phyloP scores from a whole-genome alignment of 2,113 vertebrate species.

The Gymnobelideus leadbeateri region DNA sequence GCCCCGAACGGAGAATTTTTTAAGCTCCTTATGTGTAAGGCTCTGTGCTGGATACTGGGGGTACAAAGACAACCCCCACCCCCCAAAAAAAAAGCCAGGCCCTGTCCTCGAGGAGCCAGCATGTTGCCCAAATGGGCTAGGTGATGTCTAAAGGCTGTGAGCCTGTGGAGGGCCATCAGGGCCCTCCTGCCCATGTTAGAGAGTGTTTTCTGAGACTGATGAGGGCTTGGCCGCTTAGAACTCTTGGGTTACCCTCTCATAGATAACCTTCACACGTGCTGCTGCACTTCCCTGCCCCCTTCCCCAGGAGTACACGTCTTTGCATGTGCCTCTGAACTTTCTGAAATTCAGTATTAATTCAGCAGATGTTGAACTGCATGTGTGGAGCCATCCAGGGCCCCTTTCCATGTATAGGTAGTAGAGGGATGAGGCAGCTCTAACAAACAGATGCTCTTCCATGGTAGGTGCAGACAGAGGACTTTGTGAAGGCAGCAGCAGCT shows the following conservation, averaged over 20 bases:
- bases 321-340: not conserved
- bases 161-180: too few species aligned
- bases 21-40: not conserved
- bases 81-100: too few species aligned
- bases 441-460: too few species aligned
- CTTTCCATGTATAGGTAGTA: not conserved
- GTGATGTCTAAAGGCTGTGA: too few species aligned
- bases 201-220: not conserved
- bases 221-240: too few species aligned
- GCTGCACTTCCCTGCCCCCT: not conserved
- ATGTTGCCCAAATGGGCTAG: not conserved
- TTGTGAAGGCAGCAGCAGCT: not conserved
- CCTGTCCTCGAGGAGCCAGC: too few species aligned
- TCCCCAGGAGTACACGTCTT: not conserved
- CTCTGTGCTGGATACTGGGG: not conserved
- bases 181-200: too few species aligned
- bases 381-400: too few species aligned
- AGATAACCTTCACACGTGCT: too few species aligned
- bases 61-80: not conserved
- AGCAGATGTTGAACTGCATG: not conserved
- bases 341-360: not conserved
- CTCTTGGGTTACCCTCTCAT: too few species aligned
- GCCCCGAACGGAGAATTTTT: not conserved
- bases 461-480: too few species aligned
- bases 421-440: not conserved